These are phyloP conservation scores for Lordiphosa collinella DNA, from an alignment of 1,140 invertebrate genomes.

Conservation along the genomic window DNA sequence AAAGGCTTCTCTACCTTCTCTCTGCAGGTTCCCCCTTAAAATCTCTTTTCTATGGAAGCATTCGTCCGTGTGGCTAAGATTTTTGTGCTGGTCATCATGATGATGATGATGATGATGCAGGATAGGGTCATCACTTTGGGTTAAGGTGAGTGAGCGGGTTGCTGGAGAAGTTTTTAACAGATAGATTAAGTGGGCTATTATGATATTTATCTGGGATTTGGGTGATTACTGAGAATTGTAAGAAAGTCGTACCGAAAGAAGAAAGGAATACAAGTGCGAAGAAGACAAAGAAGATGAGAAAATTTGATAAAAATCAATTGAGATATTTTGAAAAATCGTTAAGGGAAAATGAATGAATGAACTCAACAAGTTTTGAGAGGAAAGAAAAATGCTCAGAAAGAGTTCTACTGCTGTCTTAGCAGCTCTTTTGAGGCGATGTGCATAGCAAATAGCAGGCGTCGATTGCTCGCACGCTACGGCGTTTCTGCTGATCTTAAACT, in stretches of 20 bases:
- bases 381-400: no score
- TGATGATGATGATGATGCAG: constrained; percentile 26
- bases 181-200: no score
- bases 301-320: neutral
- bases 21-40: constrained; percentile 28
- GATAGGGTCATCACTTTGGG: constrained; percentile 32
- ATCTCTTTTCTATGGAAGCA: constrained; percentile 68
- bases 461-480: no score
- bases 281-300: neutral
- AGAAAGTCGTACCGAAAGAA: no score
- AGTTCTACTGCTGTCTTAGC: no score
- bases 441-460: no score
- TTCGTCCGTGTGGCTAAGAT: constrained; percentile 70
- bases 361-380: no score
- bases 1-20: constrained; percentile 32
- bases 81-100: constrained; percentile 71
- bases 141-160: constrained; percentile 38
- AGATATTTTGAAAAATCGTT: no score
- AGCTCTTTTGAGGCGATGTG: no score
- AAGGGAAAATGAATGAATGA: no score
- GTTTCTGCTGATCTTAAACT: no score
- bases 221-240: constrained; percentile 4
- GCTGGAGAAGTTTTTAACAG: constrained; percentile 30
- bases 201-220: constrained; percentile 40
- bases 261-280: neutral